Evolutionary conservation across 2,888 invertebrate species (phyloP).

Genomic region (Apocheima hispidaria): DNA sequence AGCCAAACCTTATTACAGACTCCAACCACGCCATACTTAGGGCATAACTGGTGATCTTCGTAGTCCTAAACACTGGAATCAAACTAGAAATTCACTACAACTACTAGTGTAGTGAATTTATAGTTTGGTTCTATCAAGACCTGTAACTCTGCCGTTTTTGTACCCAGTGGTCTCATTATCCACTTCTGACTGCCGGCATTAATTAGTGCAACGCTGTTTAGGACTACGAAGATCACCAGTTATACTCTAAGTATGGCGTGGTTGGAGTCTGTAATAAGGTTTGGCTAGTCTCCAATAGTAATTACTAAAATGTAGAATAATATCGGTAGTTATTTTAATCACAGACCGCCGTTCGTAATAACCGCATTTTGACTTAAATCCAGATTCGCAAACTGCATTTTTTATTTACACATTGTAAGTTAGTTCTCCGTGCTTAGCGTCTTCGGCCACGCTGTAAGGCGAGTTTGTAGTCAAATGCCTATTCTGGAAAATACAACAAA

Average conservation of each 20-base stretch:
- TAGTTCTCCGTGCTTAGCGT: too few relatives aligned
- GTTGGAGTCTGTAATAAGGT: constrained; percentile 7
- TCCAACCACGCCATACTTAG: neutral
- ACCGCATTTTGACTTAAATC: too few relatives aligned
- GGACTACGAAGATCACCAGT: constrained; percentile 2
- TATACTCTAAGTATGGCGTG: constrained; percentile 1
- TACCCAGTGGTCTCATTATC: constrained; percentile 6
- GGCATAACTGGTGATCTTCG: constrained; percentile 5
- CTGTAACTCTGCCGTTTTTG: neutral
- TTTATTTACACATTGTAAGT: too few relatives aligned
- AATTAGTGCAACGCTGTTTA: constrained; percentile 26
- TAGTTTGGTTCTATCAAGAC: neutral
- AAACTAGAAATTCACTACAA: too few relatives aligned
- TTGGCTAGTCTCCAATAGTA: constrained; percentile 7
- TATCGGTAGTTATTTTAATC: neutral
- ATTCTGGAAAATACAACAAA: too few relatives aligned
- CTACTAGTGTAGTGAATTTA: too few relatives aligned
- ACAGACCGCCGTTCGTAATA: neutral
- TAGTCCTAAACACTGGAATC: neutral
- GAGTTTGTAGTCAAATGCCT: too few relatives aligned
- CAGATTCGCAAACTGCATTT: too few relatives aligned
- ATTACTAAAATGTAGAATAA: neutral
- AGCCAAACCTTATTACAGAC: constrained; percentile 13
- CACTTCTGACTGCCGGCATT: constrained; percentile 15
- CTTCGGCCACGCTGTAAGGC: too few relatives aligned